Base-by-base conservation (phyloP, 2,797 vertebrate genomes). In the Manis javanica region DNA sequence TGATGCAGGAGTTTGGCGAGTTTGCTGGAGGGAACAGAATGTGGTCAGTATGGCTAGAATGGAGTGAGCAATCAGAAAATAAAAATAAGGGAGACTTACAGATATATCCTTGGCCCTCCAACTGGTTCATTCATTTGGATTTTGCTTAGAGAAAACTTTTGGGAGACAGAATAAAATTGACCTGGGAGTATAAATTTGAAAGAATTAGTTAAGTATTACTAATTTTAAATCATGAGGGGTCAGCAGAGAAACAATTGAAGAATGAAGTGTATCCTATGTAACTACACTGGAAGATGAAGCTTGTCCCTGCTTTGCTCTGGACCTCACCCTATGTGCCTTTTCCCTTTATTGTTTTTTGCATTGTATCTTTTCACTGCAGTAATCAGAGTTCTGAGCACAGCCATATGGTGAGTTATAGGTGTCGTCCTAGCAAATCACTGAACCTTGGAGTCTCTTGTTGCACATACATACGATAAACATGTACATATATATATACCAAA, bases 71-170 rank as follows among this genome's bases (percentile, higher is more conserved):
- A 63, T 15, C 9, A 7, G 29, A 26, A 64, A 74, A 87, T 23
- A 21, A 24, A 24, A 66, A 51, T 12, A 34, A 39, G 42, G 66
- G 11, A 74, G 34, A 53, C 18, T n/a, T 34, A 82, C 12, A 57
- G 66, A 39, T 91, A 23, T 4, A 74, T 29, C 59, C 68, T 16
- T 83, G 49, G 59, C 39, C 6, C 42, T 95, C 29, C 26, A 21
- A 0, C 5, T 51, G 49, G 42, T 57, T 81, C 15, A 39, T 91
- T 82, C 39, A 92, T 92, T 85, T 82, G n/a, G 53, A 87, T 87
- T 91, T 91, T 68, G 61, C 83, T 59, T 61, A 68, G 49, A 57
- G 83, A 53, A 88, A 42, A 61, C 69, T 92, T 82, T 83, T 61
- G n/a, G 29, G 15, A 61, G 46, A 82, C 34, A 75, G 42, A 59